Evolutionary conservation across 2,797 vertebrate species (phyloP).

Genomic region (Fistularia commersonii): DNA sequence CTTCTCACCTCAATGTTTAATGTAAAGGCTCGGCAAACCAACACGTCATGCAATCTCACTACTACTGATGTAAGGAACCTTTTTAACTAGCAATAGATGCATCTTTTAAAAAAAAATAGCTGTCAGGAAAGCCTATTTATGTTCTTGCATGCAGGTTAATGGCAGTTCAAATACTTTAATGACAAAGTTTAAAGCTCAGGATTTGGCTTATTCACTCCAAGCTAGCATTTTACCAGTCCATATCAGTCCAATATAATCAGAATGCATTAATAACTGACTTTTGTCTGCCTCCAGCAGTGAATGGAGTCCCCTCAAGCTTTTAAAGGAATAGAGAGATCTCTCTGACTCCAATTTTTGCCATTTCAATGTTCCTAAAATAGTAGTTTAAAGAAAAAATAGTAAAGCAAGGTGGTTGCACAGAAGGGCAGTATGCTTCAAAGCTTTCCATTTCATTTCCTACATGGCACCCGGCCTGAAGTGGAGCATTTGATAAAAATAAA

Average conservation of each 20-base stretch:
- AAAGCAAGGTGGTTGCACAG: constrained; percentile 37
- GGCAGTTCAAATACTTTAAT: constrained; percentile 29
- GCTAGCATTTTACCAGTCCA: too few species aligned
- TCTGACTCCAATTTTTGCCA: too few species aligned
- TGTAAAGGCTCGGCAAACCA: constrained; percentile 17
- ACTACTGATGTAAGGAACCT: constrained; percentile 15
- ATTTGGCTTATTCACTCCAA: too few species aligned
- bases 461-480: constrained; percentile 31
- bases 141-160: constrained; percentile 29
- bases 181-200: constrained; percentile 20
- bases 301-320: too few species aligned
- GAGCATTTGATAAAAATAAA: constrained; percentile 45
- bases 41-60: constrained; percentile 10
- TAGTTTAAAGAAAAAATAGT: constrained; percentile 42
- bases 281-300: too few species aligned
- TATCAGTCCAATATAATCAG: too few species aligned
- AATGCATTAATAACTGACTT: too few species aligned
- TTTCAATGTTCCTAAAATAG: constrained; percentile 13
- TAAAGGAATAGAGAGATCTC: too few species aligned
- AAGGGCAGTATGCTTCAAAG: constrained; percentile 49
- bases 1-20: too few species aligned
- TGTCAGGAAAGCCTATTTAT: constrained; percentile 34
- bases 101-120: constrained; percentile 17
- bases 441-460: constrained; percentile 47
- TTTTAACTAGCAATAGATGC: constrained; percentile 8